Percentiles rank a stretch among this genome's conserved stretches.
Conservation (phyloP, 2,113 vertebrate species). For the Leptodactylus fuscus region DNA sequence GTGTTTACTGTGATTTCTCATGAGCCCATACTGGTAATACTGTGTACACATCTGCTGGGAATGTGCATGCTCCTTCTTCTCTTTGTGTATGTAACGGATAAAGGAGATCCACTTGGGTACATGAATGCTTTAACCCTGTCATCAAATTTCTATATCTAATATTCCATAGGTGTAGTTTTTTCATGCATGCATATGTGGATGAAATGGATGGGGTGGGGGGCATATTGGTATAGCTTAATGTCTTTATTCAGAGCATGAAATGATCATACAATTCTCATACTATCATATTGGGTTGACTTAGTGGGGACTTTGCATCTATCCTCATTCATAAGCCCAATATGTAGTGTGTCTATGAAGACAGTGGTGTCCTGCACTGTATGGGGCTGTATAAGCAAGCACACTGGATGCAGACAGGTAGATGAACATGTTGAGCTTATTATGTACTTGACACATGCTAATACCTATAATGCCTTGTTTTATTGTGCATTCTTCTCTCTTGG, state of each 20-base stretch:
- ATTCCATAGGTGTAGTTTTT: background rate
- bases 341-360: background rate
- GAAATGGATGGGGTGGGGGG: background rate
- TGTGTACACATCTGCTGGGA: background rate
- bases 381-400: background rate
- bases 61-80: background rate
- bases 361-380: background rate
- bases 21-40: no score
- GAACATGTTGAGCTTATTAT: constrained; percentile 25
- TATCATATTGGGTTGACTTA: background rate
- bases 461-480: background rate
- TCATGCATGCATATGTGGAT: background rate
- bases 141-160: no score
- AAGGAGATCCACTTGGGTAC: no score
- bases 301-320: background rate
- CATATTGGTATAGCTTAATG: background rate
- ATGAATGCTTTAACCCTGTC: no score
- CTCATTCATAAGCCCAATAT: background rate
- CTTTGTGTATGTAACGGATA: background rate
- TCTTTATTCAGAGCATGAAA: background rate
- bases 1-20: background rate
- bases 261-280: background rate
- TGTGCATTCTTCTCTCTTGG: constrained; percentile 20
- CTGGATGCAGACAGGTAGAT: constrained; percentile 33
- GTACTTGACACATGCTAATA: background rate